phyloP scores from a whole-genome alignment of 2,797 vertebrate species.

The Gallinago solitaria region DNA sequence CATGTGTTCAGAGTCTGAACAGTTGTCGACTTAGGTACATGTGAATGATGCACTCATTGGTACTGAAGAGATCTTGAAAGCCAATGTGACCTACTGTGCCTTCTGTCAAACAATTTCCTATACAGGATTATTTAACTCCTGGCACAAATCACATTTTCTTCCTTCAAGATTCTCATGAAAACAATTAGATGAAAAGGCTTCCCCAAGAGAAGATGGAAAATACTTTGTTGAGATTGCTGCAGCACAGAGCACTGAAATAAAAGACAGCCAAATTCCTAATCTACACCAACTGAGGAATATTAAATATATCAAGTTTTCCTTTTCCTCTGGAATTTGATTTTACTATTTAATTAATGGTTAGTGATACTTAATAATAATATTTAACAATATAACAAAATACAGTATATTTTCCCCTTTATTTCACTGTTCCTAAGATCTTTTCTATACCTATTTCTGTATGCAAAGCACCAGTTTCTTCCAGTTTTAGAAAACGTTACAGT shows the following conservation, averaged over 20 bases:
- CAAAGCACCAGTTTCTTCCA: not conserved
- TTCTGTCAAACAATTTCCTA: not conserved
- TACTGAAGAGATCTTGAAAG: not conserved
- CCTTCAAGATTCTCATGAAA: not conserved
- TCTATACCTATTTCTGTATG: not conserved
- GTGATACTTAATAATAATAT: not conserved
- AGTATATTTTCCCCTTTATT: not conserved
- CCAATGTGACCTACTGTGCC: not conserved
- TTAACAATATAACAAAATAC: not conserved
- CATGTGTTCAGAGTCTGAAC: not conserved
- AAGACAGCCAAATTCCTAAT: not conserved
- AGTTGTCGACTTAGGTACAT: not conserved
- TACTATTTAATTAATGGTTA: not conserved
- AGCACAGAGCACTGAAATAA: not conserved
- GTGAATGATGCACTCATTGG: not conserved
- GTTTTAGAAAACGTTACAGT: not conserved
- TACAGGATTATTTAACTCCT: not conserved
- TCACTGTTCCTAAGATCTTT: not conserved
- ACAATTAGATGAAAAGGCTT: not conserved
- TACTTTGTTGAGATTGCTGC: not conserved
- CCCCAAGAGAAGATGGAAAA: not conserved
- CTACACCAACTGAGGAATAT: not conserved
- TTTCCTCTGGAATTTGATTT: not conserved
- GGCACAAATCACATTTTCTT: not conserved
- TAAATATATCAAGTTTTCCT: not conserved